Percentiles rank a stretch among this genome's conserved stretches.
Evolutionary conservation across 2,888 invertebrate genomes (phyloP).

Genomic region (Cryptocephalus moraei): DNA sequence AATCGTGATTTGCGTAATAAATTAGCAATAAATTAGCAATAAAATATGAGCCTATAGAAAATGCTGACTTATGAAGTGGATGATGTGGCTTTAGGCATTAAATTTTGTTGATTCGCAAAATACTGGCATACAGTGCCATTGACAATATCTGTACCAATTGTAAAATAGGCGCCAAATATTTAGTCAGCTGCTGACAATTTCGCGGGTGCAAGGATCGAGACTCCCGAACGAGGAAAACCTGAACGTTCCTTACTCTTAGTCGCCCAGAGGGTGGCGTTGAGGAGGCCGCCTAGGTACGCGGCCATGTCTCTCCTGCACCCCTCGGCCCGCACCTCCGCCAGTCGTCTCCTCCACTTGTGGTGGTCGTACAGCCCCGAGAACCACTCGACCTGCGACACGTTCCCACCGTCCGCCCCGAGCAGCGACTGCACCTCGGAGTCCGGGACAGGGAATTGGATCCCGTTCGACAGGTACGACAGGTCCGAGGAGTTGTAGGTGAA

Average conservation of each 20-base stretch:
- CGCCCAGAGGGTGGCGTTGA: slow-evolving; percentile 60
- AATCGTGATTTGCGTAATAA: no score
- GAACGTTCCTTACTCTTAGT: slow-evolving; percentile 58
- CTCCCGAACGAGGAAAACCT: neutral
- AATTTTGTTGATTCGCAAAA: no score
- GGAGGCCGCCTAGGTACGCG: slow-evolving; percentile 46
- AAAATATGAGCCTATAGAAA: no score
- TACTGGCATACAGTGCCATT: no score
- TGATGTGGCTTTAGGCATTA: no score
- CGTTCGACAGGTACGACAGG: slow-evolving; percentile 35
- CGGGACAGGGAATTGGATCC: slow-evolving; percentile 33
- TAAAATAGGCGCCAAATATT: no score
- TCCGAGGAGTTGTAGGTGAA: slow-evolving; percentile 34
- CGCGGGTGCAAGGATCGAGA: neutral
- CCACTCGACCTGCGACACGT: slow-evolving; percentile 51
- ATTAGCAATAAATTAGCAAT: no score
- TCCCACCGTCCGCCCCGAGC: slow-evolving; percentile 16
- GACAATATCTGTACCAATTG: no score
- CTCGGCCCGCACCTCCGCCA: slow-evolving; percentile 18
- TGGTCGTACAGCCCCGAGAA: slow-evolving; percentile 56
- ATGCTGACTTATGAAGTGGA: no score
- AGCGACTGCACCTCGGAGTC: slow-evolving; percentile 18
- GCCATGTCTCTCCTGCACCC: slow-evolving; percentile 46
- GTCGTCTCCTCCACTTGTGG: slow-evolving; percentile 41
- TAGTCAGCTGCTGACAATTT: no score